Evolutionary conservation across 2,113 vertebrate species (phyloP).

Genomic region (Paraplagusia blochii): DNA sequence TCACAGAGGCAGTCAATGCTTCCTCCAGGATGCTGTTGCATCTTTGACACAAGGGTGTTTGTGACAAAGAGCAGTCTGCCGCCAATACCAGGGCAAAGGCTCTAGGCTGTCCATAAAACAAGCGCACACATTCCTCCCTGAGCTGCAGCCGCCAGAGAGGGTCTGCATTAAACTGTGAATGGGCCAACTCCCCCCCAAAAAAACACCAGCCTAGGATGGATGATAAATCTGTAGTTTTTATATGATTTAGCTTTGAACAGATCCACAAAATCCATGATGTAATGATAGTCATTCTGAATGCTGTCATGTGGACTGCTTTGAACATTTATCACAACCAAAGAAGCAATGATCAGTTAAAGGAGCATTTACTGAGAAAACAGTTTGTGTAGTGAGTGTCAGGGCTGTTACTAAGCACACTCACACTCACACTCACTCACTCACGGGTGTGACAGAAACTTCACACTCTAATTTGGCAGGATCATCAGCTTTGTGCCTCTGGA

Average conservation of each 20-base stretch:
- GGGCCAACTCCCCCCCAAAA: conserved; percentile 9
- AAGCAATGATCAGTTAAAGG: neutral
- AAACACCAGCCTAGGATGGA: conserved; percentile 5
- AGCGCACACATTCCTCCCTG: conserved; percentile 57
- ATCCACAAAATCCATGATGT: neutral
- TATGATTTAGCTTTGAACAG: neutral
- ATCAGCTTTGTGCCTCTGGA: conserved; percentile 87
- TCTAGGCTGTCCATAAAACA: conserved; percentile 75
- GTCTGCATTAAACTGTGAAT: conserved; percentile 54
- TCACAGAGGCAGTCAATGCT: conserved; percentile 87
- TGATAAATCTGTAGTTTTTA: conserved; percentile 8
- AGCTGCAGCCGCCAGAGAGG: conserved; percentile 40
- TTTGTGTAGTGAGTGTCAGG: conserved; percentile 1
- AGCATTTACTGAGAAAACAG: neutral
- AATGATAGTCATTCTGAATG: neutral
- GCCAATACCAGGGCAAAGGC: conserved; percentile 61
- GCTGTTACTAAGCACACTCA: conserved; percentile 3
- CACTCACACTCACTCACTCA: conserved; percentile 39
- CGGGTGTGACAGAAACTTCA: conserved; percentile 79
- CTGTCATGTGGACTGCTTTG: neutral
- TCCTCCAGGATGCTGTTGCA: conserved; percentile 84
- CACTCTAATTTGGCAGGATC: conserved; percentile 80
- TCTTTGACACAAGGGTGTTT: conserved; percentile 82
- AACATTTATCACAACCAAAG: neutral
- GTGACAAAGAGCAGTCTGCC: conserved; percentile 82